Percentiles rank a stretch among this genome's conserved stretches.
Conservation (phyloP, 2,113 vertebrate species). For the Megaptera novaeangliae region DNA sequence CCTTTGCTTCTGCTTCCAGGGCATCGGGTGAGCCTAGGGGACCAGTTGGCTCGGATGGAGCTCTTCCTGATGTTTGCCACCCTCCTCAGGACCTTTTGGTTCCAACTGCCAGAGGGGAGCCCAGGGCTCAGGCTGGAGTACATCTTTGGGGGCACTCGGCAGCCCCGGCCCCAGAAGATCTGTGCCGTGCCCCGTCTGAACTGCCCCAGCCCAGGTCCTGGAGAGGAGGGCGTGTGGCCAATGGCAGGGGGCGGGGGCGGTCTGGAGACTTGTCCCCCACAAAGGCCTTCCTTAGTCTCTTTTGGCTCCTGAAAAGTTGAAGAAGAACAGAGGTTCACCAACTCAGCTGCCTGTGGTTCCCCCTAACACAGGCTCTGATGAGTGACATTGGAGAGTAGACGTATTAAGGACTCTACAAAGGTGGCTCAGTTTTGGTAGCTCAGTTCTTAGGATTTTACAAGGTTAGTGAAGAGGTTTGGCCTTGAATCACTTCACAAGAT, state of each 20-base stretch:
- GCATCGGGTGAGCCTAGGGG: conserved; percentile 67
- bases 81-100: conserved; percentile 71
- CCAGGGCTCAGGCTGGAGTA: conserved; percentile 47
- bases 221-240: not conserved
- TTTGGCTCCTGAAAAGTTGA: not conserved
- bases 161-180: conserved; percentile 72
- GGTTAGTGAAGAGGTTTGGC: not conserved
- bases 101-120: conserved; percentile 63
- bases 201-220: not conserved
- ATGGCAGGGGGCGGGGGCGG: fast-evolving
- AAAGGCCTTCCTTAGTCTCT: not conserved
- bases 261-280: not conserved
- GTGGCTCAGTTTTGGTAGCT: not conserved
- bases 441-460: not conserved
- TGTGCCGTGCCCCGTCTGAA: conserved; percentile 29
- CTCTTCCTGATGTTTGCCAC: conserved; percentile 76
- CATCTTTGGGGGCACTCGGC: conserved; percentile 56
- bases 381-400: not conserved
- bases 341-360: not conserved
- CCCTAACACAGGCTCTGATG: not conserved
- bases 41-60: conserved; percentile 74
- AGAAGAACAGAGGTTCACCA: not conserved
- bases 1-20: conserved; percentile 54
- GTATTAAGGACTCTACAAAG: not conserved
- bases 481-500: not conserved